Evolutionary conservation across 2,113 vertebrate species (phyloP).

Genomic region (Machaerirhynchus nigripectus): DNA sequence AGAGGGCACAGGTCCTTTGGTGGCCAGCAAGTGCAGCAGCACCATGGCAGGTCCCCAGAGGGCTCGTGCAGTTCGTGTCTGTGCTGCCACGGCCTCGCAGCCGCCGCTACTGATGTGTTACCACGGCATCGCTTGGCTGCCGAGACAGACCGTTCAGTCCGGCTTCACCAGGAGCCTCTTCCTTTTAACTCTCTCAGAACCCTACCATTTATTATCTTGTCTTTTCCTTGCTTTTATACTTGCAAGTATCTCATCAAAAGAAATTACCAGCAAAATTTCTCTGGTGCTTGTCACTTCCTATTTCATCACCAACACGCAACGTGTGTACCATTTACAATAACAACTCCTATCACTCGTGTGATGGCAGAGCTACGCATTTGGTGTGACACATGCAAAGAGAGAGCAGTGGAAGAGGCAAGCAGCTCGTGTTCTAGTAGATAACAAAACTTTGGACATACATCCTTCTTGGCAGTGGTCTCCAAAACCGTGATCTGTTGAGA

Average conservation of each 20-base stretch:
- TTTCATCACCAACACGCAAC: background rate
- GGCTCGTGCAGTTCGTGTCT: rapidly evolving
- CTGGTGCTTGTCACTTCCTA: constrained; percentile 24
- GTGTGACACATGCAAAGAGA: constrained; percentile 32
- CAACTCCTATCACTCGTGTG: background rate
- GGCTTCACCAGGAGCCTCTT: background rate
- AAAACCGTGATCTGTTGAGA: background rate
- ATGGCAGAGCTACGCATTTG: background rate
- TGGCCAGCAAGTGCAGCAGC: background rate
- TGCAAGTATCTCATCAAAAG: constrained; percentile 44
- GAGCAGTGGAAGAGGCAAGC: background rate
- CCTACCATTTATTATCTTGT: background rate
- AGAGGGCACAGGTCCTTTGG: background rate
- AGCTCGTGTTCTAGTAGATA: constrained; percentile 5
- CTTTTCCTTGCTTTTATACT: background rate
- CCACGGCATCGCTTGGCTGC: rapidly evolving
- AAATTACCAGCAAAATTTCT: constrained; percentile 39
- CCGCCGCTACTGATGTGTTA: background rate
- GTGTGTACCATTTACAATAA: background rate
- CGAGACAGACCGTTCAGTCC: background rate
- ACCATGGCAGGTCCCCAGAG: background rate
- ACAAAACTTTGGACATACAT: constrained; percentile 15
- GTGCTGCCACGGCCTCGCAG: background rate
- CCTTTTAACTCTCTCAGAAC: background rate
- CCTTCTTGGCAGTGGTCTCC: constrained; percentile 28